Percentiles rank a stretch among this genome's conserved stretches.
Conservation (phyloP, 2,797 vertebrate genomes). For the Arremon brunneinucha region DNA sequence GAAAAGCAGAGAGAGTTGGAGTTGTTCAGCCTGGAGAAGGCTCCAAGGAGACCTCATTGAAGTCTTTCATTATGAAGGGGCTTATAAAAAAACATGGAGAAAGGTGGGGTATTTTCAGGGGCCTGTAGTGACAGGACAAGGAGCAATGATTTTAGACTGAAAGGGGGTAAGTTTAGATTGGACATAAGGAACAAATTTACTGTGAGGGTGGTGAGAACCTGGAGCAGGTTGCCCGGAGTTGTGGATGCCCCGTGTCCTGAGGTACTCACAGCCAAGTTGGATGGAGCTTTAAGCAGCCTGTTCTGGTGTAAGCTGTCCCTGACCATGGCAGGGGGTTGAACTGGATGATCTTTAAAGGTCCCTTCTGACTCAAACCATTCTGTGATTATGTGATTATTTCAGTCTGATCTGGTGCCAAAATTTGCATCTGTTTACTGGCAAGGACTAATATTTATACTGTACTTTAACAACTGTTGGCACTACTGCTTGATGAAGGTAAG, state of each 20-base stretch:
- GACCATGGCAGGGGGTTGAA: neutral
- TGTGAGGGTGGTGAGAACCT: neutral
- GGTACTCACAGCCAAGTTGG: neutral
- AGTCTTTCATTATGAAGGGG: neutral
- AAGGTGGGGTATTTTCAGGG: neutral
- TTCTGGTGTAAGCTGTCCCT: neutral
- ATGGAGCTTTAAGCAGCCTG: neutral
- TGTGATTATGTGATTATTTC: neutral
- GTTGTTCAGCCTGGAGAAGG: neutral
- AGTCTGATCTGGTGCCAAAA: neutral
- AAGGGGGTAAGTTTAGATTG: neutral
- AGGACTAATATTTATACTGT: neutral
- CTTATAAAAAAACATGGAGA: neutral
- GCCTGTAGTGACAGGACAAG: neutral
- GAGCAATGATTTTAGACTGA: neutral
- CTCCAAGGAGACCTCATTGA: accelerated
- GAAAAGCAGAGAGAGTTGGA: neutral
- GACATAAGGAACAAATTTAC: neutral
- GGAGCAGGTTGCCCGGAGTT: neutral
- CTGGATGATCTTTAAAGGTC: neutral
- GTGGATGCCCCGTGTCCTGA: neutral
- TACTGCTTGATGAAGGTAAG: neutral
- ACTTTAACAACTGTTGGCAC: neutral
- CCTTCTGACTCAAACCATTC: neutral
- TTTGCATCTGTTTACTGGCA: neutral